Conservation (phyloP, 1,140 invertebrate species). For the Agrypnia vestita region DNA sequence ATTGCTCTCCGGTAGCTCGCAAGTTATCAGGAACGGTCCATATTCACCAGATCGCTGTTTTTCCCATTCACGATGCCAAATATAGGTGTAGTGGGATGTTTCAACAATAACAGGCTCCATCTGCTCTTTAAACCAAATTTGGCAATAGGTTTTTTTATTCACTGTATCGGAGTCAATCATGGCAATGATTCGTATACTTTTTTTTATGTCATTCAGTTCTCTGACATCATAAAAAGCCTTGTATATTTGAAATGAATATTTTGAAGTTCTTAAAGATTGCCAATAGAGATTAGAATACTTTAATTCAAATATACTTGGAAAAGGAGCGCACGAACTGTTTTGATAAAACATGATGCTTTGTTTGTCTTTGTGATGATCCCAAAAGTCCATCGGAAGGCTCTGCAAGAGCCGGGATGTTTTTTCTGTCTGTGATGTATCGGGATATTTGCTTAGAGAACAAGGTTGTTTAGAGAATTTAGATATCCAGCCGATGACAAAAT, state of each 20-base stretch:
- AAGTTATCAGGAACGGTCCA: constrained; percentile 10
- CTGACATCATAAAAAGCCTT: constrained; percentile 91
- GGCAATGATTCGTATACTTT: background rate
- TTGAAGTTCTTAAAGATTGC: constrained; percentile 85
- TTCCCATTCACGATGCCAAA: constrained; percentile 5
- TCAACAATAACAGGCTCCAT: constrained; percentile 9
- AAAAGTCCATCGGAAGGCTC: constrained; percentile 85
- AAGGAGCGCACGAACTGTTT: constrained; percentile 83
- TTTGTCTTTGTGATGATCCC: constrained; percentile 84
- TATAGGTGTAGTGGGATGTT: background rate
- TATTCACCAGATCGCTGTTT: background rate
- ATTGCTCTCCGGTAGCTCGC: constrained; percentile 1
- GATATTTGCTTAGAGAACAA: too few species aligned
- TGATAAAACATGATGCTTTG: constrained; percentile 77
- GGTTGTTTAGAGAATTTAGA: too few species aligned
- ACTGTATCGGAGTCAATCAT: background rate
- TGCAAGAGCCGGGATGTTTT: constrained; percentile 76
- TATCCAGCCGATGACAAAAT: too few species aligned
- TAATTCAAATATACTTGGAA: constrained; percentile 88
- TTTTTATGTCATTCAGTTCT: constrained; percentile 74
- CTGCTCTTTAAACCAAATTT: constrained; percentile 11
- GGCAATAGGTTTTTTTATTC: background rate
- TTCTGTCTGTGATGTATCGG: background rate
- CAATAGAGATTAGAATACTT: constrained; percentile 94
- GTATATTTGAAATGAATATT: constrained; percentile 91